A percentile compares a stretch with the other conserved stretches of the same genome.
These are phyloP conservation scores for Syngnathus acus DNA, from an alignment of 2,797 vertebrate genomes.

Conservation along the genomic window DNA sequence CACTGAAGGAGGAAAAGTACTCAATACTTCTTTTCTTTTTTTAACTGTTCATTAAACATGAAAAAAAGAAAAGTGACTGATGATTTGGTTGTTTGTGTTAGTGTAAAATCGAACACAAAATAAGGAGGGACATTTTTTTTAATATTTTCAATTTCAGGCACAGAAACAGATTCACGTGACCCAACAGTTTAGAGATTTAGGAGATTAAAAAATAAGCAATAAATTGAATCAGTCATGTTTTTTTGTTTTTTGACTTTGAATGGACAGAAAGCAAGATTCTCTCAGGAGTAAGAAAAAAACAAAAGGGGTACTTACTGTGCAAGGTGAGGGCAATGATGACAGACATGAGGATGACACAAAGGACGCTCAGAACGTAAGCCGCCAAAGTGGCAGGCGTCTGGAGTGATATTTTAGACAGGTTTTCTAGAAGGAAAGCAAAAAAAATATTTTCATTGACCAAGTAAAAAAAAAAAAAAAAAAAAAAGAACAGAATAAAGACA, in stretches of 20 bases:
- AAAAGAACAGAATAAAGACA: neutral
- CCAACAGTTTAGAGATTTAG: no score
- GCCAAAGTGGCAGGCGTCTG: neutral
- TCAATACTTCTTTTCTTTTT: neutral
- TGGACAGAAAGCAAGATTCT: neutral
- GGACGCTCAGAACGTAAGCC: slow-evolving; percentile 30
- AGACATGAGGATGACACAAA: slow-evolving; percentile 33
- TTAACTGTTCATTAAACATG: neutral
- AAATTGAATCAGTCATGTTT: neutral
- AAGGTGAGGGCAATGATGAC: slow-evolving; percentile 24
- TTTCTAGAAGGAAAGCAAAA: neutral
- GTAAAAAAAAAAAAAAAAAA: no score
- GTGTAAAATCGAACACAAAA: neutral
- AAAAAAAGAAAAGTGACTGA: neutral
- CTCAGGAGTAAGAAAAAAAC: neutral
- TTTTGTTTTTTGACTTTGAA: neutral
- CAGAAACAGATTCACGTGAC: neutral
- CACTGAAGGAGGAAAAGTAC: slow-evolving; percentile 12
- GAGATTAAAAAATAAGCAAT: neutral
- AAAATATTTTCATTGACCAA: neutral
- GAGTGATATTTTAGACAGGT: neutral
- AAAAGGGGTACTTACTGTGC: slow-evolving; percentile 39
- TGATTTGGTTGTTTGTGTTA: neutral
- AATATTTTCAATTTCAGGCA: neutral
- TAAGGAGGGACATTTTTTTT: neutral